These are phyloP conservation scores for Steinernema carpocapsae DNA, from an alignment of 2,888 invertebrate genomes.

Conservation along the genomic window DNA sequence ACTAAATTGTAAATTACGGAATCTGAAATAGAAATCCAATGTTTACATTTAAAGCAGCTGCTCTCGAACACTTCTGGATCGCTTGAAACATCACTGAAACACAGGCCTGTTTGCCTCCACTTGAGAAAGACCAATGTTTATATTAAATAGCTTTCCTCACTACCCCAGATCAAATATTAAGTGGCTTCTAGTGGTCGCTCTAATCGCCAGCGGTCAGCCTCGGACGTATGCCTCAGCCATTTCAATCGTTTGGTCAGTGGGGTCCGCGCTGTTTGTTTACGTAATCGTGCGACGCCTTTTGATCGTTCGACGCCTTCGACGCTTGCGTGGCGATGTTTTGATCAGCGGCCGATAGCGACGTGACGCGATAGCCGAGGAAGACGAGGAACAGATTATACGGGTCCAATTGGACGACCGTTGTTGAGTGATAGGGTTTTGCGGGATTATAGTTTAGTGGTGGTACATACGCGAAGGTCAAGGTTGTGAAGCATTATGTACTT, in stretches of 20 bases:
- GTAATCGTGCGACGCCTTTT: slow-evolving; percentile 16
- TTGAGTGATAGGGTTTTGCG: neutral
- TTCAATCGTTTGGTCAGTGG: slow-evolving; percentile 6
- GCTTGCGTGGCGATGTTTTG: slow-evolving; percentile 6
- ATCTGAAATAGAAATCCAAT: too few relatives aligned
- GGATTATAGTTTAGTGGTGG: too few relatives aligned
- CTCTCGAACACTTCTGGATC: neutral
- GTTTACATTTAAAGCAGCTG: too few relatives aligned
- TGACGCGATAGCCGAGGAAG: neutral
- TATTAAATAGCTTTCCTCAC: neutral
- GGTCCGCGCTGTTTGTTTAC: slow-evolving; percentile 6
- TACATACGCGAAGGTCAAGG: slow-evolving; percentile 16
- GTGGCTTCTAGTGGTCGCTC: neutral
- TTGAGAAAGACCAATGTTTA: slow-evolving; percentile 25
- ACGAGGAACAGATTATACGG: neutral
- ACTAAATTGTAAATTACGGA: too few relatives aligned
- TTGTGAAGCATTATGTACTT: neutral
- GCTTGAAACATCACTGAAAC: neutral
- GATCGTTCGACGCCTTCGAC: neutral
- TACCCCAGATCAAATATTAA: neutral
- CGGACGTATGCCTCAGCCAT: neutral
- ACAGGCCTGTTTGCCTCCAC: too few relatives aligned
- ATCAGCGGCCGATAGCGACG: too few relatives aligned
- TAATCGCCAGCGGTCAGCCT: neutral
- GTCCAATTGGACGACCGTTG: neutral